These are phyloP conservation scores for Camelus dromedarius DNA, from an alignment of 2,113 vertebrate species.

Conservation along the genomic window DNA sequence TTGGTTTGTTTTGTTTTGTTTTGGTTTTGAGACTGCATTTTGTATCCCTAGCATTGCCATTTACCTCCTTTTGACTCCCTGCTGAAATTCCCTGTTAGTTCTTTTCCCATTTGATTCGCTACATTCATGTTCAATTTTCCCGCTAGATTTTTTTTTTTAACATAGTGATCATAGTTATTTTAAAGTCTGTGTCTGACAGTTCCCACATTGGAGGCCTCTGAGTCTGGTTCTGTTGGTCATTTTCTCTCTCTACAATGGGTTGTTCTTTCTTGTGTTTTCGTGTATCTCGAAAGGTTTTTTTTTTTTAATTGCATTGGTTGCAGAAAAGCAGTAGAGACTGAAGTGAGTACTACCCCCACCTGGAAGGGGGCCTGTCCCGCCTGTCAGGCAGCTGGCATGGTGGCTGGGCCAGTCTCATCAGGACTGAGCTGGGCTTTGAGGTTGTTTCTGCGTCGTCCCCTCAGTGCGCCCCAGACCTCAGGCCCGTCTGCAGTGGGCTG, in stretches of 20 bases:
- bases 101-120: background rate
- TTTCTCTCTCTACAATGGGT: background rate
- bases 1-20: no score
- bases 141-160: constrained; percentile 29
- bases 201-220: background rate
- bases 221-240: background rate
- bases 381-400: background rate
- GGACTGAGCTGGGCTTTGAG: background rate
- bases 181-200: background rate
- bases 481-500: background rate
- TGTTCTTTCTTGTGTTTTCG: background rate
- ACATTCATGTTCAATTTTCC: background rate
- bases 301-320: background rate
- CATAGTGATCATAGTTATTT: background rate
- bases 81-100: constrained; percentile 24
- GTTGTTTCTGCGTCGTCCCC: background rate
- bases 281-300: background rate
- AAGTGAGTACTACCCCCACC: background rate
- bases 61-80: background rate
- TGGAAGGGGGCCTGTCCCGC: background rate
- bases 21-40: background rate
- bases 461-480: background rate
- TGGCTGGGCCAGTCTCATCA: background rate
- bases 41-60: background rate
- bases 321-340: background rate